Conservation (phyloP, 2,797 vertebrate species). For the Cuculus canorus region DNA sequence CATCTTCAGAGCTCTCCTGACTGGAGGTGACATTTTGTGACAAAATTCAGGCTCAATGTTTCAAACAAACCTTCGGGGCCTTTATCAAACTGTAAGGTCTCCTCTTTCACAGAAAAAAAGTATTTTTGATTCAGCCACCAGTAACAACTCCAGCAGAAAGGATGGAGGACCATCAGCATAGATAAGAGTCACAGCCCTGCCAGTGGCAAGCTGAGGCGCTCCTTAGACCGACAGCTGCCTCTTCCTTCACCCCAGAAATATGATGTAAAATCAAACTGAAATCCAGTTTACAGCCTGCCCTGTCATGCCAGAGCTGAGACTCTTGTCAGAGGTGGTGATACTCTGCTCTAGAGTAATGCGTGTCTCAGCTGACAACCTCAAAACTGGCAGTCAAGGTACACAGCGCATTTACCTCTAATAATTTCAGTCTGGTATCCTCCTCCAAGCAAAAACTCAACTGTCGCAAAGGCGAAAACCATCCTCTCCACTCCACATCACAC, state of each 20-base stretch:
- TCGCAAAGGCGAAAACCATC: not conserved
- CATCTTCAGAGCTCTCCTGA: not conserved
- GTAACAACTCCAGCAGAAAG: not conserved
- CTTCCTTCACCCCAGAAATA: not conserved
- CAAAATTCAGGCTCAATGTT: not conserved
- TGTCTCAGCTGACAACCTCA: not conserved
- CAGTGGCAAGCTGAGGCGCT: not conserved
- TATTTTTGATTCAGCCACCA: not conserved
- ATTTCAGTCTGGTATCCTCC: not conserved
- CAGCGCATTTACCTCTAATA: not conserved
- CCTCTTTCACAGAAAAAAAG: not conserved
- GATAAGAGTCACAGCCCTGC: not conserved
- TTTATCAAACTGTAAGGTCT: not conserved
- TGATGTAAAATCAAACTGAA: not conserved
- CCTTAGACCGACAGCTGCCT: not conserved
- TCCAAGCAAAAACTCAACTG: not conserved
- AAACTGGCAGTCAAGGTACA: not conserved
- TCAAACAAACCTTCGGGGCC: not conserved
- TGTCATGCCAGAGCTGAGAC: not conserved
- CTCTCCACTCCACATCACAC: not conserved
- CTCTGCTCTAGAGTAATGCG: not conserved
- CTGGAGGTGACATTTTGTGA: not conserved
- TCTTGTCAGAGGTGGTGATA: not conserved
- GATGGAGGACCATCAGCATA: not conserved
- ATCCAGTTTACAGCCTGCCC: not conserved